These are phyloP conservation scores for Tylochromis polylepis DNA, from an alignment of 2,113 vertebrate species.

Conservation along the genomic window DNA sequence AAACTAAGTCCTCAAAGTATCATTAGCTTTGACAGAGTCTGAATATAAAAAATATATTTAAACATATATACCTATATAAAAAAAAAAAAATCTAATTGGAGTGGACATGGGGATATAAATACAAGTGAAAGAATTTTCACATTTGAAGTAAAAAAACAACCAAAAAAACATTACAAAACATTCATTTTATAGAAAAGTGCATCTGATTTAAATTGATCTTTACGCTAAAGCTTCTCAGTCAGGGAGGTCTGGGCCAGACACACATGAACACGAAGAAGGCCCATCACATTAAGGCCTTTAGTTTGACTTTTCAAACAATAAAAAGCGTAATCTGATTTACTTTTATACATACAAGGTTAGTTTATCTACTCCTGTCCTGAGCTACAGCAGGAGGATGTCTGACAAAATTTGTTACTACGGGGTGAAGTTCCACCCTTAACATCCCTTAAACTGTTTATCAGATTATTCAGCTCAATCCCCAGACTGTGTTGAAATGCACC, in stretches of 20 bases:
- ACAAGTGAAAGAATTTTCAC: slow-evolving; percentile 80
- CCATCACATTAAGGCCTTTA: not conserved
- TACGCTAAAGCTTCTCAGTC: slow-evolving; percentile 4
- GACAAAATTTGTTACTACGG: not conserved
- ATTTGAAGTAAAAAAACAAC: slow-evolving; percentile 59
- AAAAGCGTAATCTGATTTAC: not conserved
- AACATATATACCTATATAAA: slow-evolving; percentile 84
- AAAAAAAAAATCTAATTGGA: slow-evolving; percentile 77
- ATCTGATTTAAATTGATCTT: slow-evolving; percentile 75
- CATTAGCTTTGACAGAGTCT: slow-evolving; percentile 76
- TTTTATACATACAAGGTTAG: not conserved
- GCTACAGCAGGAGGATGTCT: not conserved
- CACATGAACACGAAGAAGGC: not conserved
- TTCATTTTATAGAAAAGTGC: slow-evolving; percentile 90
- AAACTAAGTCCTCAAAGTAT: slow-evolving; percentile 61
- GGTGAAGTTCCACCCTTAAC: not conserved
- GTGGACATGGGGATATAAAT: slow-evolving; percentile 81
- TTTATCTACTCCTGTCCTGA: slow-evolving; percentile 1
- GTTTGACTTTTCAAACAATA: not conserved
- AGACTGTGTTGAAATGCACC: not conserved
- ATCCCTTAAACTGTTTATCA: not conserved
- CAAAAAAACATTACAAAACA: slow-evolving; percentile 72
- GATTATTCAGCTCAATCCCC: not conserved
- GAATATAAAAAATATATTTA: slow-evolving; percentile 87
- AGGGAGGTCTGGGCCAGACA: not conserved